Evolutionary conservation across 2,113 vertebrate genomes (phyloP).

Genomic region (Alces alces): DNA sequence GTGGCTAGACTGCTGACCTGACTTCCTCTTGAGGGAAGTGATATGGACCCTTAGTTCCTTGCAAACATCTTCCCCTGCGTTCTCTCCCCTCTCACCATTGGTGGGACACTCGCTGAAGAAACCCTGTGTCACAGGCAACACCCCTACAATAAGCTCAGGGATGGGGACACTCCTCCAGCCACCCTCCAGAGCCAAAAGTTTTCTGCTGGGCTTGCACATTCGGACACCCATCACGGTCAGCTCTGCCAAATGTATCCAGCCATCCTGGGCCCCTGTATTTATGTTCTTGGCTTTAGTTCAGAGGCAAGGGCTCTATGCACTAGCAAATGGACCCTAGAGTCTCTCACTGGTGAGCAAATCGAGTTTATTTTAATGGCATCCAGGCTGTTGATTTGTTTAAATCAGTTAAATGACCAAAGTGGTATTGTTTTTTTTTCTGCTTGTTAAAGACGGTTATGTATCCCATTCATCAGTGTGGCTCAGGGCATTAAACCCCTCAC

Average conservation of each 20-base stretch:
- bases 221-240: background rate
- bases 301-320: background rate
- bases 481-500: background rate
- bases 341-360: constrained; percentile 47
- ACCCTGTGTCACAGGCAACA: fast-evolving
- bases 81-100: too few relatives aligned
- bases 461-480: constrained; percentile 37
- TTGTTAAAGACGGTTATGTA: constrained; percentile 25
- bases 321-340: constrained; percentile 17
- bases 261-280: background rate
- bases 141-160: fast-evolving
- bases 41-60: background rate
- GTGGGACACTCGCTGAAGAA: background rate
- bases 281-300: constrained; percentile 34
- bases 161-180: background rate
- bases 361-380: constrained; percentile 59
- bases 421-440: constrained; percentile 43
- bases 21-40: background rate
- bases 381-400: constrained; percentile 66
- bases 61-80: background rate
- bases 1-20: too few relatives aligned
- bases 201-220: background rate
- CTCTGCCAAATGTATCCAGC: background rate
- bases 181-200: fast-evolving
- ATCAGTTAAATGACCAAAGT: constrained; percentile 53